Conservation (phyloP, 2,888 invertebrate genomes). For the Melanotus villosus region DNA sequence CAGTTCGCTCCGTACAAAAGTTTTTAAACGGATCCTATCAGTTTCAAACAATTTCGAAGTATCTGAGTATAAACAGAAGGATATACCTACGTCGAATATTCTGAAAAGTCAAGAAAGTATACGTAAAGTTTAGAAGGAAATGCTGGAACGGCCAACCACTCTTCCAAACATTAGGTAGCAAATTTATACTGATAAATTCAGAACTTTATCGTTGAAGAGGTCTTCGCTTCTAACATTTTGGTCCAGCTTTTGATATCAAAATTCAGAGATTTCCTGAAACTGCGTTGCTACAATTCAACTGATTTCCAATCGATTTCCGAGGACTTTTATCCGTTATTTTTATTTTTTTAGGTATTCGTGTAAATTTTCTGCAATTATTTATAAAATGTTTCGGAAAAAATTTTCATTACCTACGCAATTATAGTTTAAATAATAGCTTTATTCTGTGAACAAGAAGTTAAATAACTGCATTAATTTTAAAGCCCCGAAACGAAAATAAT, state of each 20-base stretch:
- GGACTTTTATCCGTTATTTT: no score
- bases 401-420: no score
- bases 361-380: no score
- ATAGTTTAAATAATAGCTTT: no score
- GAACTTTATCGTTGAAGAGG: constrained; percentile 20
- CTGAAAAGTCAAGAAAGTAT: constrained; percentile 31
- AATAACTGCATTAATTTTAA: not conserved
- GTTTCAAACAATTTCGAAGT: constrained; percentile 31
- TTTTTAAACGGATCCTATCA: constrained; percentile 24
- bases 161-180: constrained; percentile 40
- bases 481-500: not conserved
- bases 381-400: no score
- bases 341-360: no score
- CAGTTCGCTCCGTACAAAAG: not conserved
- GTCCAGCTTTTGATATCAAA: not conserved
- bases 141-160: constrained; percentile 33
- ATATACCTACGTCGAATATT: constrained; percentile 34
- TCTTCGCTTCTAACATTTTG: not conserved
- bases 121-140: constrained; percentile 31
- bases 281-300: no score
- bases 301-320: no score
- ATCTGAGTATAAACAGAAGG: constrained; percentile 33
- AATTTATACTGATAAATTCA: constrained; percentile 38
- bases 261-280: no score
- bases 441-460: no score